Evolutionary conservation across 2,888 invertebrate species (phyloP).

Genomic region (Plebejus melissa): DNA sequence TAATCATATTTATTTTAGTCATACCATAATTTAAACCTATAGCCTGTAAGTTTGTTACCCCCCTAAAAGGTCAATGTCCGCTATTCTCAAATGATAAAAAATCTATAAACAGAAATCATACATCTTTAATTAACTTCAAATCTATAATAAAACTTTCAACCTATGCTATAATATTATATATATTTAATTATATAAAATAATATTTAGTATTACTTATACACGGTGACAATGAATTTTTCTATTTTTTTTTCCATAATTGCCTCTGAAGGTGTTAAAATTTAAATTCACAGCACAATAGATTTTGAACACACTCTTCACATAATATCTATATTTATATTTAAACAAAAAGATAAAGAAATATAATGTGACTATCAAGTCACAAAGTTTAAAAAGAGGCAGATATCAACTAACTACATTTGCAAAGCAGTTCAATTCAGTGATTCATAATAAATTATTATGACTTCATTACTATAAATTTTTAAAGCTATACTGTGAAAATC

Average conservation of each 20-base stretch:
- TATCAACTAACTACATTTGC: neutral
- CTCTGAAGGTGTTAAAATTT: neutral
- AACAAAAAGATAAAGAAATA: neutral
- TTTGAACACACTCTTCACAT: neutral
- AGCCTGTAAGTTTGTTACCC: too few relatives aligned
- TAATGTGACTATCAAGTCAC: neutral
- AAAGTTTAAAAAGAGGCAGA: neutral
- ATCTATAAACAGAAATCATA: neutral
- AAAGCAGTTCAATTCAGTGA: neutral
- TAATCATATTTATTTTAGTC: too few relatives aligned
- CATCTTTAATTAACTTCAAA: neutral
- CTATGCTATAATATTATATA: neutral
- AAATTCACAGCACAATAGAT: neutral
- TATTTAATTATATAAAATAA: neutral
- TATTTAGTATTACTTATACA: neutral
- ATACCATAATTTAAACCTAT: too few relatives aligned
- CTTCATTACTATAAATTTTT: neutral
- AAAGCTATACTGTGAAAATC: neutral
- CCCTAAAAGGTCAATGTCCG: too few relatives aligned
- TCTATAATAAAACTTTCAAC: neutral
- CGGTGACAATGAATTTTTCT: neutral
- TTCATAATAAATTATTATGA: constrained; percentile 2
- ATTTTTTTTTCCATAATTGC: neutral
- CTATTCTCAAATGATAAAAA: too few relatives aligned
- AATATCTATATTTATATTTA: neutral